Base-by-base conservation (phyloP, 2,797 vertebrate species). In the Hirundo rustica region DNA sequence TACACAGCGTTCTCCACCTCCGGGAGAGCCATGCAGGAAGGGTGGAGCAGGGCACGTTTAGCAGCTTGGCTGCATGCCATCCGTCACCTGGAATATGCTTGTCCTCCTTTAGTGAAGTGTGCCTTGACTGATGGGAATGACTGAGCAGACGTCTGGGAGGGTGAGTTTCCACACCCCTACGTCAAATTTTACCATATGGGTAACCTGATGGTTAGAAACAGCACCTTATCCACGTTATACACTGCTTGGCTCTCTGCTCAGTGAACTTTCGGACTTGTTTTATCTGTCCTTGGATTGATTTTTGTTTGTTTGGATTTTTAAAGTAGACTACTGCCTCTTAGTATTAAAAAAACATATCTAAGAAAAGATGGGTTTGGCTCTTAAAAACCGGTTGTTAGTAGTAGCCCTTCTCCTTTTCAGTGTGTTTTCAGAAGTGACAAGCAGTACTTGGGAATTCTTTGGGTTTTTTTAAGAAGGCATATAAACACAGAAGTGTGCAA, bases 21-120 rank as follows among this genome's bases (percentile, higher is more conserved):
- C 19, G 0, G 1, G 30, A 65, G 2, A 64, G 61, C 17, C 26
- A 18, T 1, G 5, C 22, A n/a, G 48, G 45, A 89, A 87, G 51
- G 60, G n/a, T 72, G 62, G 66, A 89, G 23, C 42, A 68, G 67
- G 55, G n/a, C 54, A 42, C 1, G 11, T 27, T 47, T 5, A 55
- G 60, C 55, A 89, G 71, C 29, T 32, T 80, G 85, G 53, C 55
- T 80, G 1, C 15, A 3, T 73, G 61, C 57, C 60, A 29, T 44
- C 58, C 32, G 1, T 84, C 58, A 55, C 53, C 71, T 64, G 71
- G 67, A 76, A 53, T 6, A 4, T 22, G 13, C 29, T 58, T 75
- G 58, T 84, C 38, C 73, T 92, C 67, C 54, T 10, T 32, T 67
- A 42, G 17, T 30, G 58, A 88, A 54, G 23, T 60, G 58, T 70